Base-by-base conservation (phyloP, 2,888 invertebrate species). In the Lepeophtheirus nordmannii region DNA sequence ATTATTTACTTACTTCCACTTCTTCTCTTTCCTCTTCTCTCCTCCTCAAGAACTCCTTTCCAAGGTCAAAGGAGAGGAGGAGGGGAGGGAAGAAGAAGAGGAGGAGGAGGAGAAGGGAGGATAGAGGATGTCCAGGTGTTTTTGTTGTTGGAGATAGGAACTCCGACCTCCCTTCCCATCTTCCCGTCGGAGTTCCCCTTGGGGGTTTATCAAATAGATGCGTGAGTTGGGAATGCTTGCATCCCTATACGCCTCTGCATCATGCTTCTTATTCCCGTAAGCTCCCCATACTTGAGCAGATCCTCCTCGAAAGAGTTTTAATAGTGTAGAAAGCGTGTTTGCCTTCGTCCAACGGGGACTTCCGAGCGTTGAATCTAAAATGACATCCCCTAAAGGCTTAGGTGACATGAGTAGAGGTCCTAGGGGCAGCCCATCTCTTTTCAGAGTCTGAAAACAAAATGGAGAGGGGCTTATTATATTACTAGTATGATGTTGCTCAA, bases 321-420 rank as follows among this genome's bases (percentile, higher is more conserved):
- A 10, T 20, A 62, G 14, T 11, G n/a, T 10, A 1, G 1, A 17
- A 3, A 62, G 14, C 1, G 62, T 62, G 1, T 20, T 20, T 38
- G 40, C 40, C 20, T 62, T 62, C 1, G 20, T 20, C 39, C n/a
- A n/a, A n/a, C 40, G 38, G 9, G 62, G 62, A 14, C n/a, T 40
- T 17, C 53, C 53, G 14, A 39, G 20, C 10, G 20, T 20, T 17
- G 62, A 38, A 11, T 62, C 62, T 10, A 41, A 9, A 10, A 62
- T n/a, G 1, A 39, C 62, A 10, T 62, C 62, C 1, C 38, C 12
- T 12, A 40, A 39, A 10, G 62, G 38, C 40, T 62, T 62, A 17
- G 62, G 62, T n/a, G 38, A 39, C 40, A 62, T 10, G 20, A 62
- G 39, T 20, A 62, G 14, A 10, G 62, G 62, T n/a, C 62, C 62